phyloP scores from a whole-genome alignment of 2,113 vertebrate genomes.

The Lucifuga dentata region DNA sequence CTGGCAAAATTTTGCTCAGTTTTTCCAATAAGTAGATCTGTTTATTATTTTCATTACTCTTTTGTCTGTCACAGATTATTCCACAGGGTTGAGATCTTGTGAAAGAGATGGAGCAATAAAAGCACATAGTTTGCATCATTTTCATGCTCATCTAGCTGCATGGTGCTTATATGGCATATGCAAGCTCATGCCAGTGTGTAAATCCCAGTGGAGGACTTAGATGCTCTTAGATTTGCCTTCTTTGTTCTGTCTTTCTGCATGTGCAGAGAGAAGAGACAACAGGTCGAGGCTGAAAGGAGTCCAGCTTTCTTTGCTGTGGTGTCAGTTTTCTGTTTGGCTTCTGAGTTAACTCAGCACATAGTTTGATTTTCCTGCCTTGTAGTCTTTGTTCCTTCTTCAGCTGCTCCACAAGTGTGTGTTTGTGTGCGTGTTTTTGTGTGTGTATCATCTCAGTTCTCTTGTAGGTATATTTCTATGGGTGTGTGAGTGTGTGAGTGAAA shows the following conservation, averaged over 20 bases:
- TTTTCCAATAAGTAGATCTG: neutral
- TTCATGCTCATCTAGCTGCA: too few relatives aligned
- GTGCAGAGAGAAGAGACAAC: too few relatives aligned
- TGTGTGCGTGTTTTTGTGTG: slow-evolving; percentile 4
- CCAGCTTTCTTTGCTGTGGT: too few relatives aligned
- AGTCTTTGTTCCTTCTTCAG: neutral
- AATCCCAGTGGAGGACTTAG: slow-evolving; percentile 3
- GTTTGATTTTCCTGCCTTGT: too few relatives aligned
- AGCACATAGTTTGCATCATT: too few relatives aligned
- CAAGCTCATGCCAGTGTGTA: neutral
- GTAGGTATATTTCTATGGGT: slow-evolving; percentile 1
- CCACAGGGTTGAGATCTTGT: neutral
- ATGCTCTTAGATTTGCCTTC: neutral
- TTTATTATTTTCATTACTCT: too few relatives aligned
- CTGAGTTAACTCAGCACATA: too few relatives aligned
- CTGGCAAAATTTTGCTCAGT: neutral
- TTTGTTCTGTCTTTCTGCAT: too few relatives aligned
- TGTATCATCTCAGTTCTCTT: neutral
- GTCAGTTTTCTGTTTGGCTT: too few relatives aligned
- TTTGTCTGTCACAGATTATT: neutral
- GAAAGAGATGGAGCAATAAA: too few relatives aligned
- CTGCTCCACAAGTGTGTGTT: slow-evolving; percentile 1
- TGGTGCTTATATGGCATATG: too few relatives aligned
- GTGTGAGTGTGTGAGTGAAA: slow-evolving; percentile 39
- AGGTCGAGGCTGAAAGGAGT: too few relatives aligned